Evolutionary conservation across 1,140 invertebrate genomes (phyloP).

Genomic region (Drosophila auraria): DNA sequence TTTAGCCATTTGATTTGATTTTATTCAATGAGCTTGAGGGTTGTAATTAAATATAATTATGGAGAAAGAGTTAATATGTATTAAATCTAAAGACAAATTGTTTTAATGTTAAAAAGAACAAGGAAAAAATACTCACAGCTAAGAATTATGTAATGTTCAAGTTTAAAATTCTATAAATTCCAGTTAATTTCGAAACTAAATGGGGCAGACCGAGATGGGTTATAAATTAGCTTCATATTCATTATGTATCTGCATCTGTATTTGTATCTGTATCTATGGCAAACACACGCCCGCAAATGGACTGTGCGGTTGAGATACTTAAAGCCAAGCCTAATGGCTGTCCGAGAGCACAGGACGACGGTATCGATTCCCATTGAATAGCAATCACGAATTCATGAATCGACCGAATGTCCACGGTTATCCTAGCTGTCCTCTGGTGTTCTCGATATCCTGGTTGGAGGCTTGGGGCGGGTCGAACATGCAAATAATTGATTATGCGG

Average conservation of each 20-base stretch:
- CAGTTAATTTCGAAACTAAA: background rate
- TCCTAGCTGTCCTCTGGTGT: background rate
- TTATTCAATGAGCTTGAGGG: too few species aligned
- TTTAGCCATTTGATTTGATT: background rate
- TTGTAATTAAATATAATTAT: background rate
- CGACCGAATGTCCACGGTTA: conserved; percentile 9
- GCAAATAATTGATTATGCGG: conserved; percentile 39
- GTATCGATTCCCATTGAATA: conserved; percentile 18
- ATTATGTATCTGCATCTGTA: background rate
- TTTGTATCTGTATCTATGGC: background rate
- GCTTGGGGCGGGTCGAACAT: conserved; percentile 1
- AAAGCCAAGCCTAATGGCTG: background rate
- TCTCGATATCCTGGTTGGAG: conserved; percentile 3
- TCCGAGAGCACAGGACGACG: background rate
- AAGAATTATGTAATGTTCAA: too few species aligned
- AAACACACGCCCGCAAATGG: background rate
- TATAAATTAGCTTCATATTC: background rate
- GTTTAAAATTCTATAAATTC: background rate
- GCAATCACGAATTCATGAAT: conserved; percentile 29
- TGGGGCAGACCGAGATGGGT: background rate
- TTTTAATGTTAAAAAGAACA: background rate
- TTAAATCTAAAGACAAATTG: too few species aligned
- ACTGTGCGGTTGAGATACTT: background rate
- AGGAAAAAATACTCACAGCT: background rate
- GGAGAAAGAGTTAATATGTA: background rate